These are phyloP conservation scores for Chaetodon trifasciatus DNA, from an alignment of 2,797 vertebrate genomes.

Conservation along the genomic window DNA sequence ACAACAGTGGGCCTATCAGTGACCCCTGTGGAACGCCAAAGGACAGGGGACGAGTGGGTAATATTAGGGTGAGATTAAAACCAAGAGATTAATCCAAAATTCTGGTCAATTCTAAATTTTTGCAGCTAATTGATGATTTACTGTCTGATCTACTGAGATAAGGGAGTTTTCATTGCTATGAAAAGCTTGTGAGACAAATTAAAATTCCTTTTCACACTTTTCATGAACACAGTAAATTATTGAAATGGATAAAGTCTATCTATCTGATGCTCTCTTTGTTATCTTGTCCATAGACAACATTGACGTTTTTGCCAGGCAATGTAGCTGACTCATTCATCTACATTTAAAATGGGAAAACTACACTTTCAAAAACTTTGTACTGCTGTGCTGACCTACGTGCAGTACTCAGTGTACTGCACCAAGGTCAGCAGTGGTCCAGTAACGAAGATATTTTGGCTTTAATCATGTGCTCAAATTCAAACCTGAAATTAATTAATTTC, in stretches of 20 bases:
- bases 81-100: too few relatives aligned
- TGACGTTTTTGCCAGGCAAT: neutral
- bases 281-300: neutral
- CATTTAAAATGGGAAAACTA: neutral
- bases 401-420: neutral
- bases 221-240: neutral
- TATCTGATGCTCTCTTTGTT: neutral
- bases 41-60: neutral
- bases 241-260: neutral
- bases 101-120: too few relatives aligned
- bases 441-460: neutral
- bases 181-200: neutral
- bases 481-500: constrained; percentile 7
- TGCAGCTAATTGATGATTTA: too few relatives aligned
- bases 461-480: constrained; percentile 1
- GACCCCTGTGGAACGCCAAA: neutral
- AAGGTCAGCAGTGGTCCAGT: neutral
- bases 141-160: neutral
- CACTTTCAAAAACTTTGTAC: neutral
- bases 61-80: neutral
- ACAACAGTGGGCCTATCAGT: neutral
- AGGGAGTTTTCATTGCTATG: neutral
- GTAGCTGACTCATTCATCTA: neutral
- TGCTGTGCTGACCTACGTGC: too few relatives aligned
- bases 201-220: neutral